Evolutionary conservation across 2,888 invertebrate genomes (phyloP).

Genomic region (Nowickia ferox): DNA sequence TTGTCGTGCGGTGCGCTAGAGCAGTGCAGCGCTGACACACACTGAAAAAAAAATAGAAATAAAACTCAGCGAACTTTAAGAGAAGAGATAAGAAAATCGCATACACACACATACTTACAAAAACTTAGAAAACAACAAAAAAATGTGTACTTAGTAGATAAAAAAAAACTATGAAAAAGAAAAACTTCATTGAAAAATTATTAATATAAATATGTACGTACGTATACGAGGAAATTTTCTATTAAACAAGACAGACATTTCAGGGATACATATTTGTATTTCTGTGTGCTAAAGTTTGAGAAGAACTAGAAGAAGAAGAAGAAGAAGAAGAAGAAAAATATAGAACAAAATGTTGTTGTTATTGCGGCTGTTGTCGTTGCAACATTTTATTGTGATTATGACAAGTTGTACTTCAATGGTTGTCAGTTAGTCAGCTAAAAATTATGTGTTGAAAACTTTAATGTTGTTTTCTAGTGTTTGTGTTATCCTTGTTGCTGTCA

Average conservation of each 20-base stretch:
- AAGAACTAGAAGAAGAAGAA: too few relatives aligned
- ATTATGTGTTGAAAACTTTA: conserved; percentile 52
- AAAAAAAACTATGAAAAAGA: not conserved
- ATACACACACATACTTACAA: not conserved
- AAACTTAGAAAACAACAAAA: not conserved
- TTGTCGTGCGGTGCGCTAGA: too few relatives aligned
- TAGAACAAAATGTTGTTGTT: not conserved
- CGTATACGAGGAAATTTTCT: not conserved
- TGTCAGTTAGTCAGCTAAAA: conserved; percentile 51
- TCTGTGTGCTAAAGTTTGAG: not conserved
- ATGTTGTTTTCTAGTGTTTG: conserved; percentile 39
- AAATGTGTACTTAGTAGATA: not conserved
- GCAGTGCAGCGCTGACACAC: too few relatives aligned
- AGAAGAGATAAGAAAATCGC: too few relatives aligned
- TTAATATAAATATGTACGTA: not conserved
- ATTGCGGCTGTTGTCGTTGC: conserved; percentile 46
- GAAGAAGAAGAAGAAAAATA: not conserved
- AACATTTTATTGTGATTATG: conserved; percentile 59
- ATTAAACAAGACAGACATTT: not conserved
- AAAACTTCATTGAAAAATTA: conserved; percentile 11
- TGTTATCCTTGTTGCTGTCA: conserved; percentile 33
- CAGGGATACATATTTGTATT: not conserved
- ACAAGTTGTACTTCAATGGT: conserved; percentile 61
- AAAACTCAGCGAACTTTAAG: too few relatives aligned
- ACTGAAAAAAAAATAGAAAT: too few relatives aligned